These are phyloP conservation scores for Leucania comma DNA, from an alignment of 2,888 invertebrate genomes.

Conservation along the genomic window DNA sequence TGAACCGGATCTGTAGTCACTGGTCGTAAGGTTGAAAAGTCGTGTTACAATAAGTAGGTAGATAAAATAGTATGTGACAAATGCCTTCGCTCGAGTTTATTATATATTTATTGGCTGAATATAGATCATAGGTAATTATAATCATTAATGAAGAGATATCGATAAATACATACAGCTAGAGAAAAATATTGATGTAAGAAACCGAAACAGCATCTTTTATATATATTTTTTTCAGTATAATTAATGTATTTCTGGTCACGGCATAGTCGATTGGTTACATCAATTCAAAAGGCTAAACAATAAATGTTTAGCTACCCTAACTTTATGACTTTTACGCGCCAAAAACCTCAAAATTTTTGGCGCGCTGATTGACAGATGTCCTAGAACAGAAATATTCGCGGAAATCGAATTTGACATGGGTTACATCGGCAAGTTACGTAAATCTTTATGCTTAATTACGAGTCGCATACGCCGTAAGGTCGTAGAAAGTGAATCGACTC, in stretches of 20 bases:
- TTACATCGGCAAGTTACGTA: conserved; percentile 88
- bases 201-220: too few relatives aligned
- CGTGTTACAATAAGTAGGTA: conserved; percentile 14
- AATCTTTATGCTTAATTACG: conserved; percentile 88
- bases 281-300: conserved; percentile 1
- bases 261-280: not conserved
- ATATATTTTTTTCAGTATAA: too few relatives aligned
- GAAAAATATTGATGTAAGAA: too few relatives aligned
- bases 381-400: conserved; percentile 71
- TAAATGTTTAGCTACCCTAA: too few relatives aligned
- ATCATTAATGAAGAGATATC: not conserved
- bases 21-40: conserved; percentile 54
- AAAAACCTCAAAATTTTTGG: conserved; percentile 15
- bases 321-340: not conserved
- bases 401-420: conserved; percentile 81
- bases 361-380: conserved; percentile 38
- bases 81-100: not conserved
- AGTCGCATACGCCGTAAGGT: conserved; percentile 89
- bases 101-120: not conserved
- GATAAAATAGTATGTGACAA: conserved; percentile 24
- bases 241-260: too few relatives aligned
- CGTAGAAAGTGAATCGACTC: conserved; percentile 91
- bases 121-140: not conserved
- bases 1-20: conserved; percentile 55
- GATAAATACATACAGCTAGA: not conserved